A percentile compares a stretch with the other conserved stretches of the same genome.
Conservation (phyloP, 2,113 vertebrate genomes). For the Cheilinus undulatus region DNA sequence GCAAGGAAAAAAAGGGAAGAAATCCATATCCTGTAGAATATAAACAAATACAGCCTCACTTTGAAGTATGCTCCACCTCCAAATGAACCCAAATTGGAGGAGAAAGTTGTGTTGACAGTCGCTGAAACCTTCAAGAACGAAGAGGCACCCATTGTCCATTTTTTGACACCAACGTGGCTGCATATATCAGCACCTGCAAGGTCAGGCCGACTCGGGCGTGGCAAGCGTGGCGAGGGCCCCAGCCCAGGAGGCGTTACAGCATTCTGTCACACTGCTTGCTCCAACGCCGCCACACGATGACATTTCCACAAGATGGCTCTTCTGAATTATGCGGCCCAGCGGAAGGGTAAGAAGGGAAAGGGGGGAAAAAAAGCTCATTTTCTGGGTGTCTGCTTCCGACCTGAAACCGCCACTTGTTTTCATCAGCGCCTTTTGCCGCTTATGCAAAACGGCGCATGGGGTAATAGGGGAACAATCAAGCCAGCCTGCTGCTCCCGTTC, state of each 20-base stretch:
- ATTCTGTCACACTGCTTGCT: slow-evolving; percentile 80
- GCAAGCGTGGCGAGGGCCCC: slow-evolving; percentile 62
- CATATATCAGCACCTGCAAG: slow-evolving; percentile 81
- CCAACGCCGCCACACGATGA: slow-evolving; percentile 75
- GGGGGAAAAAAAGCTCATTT: slow-evolving; percentile 73
- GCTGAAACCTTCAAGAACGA: slow-evolving; percentile 52
- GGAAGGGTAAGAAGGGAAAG: slow-evolving; percentile 74
- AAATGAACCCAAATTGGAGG: slow-evolving; percentile 61
- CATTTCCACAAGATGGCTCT: slow-evolving; percentile 82
- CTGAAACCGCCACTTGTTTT: slow-evolving; percentile 83
- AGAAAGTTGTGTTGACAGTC: slow-evolving; percentile 27
- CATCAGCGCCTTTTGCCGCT: slow-evolving; percentile 77
- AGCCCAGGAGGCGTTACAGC: slow-evolving; percentile 65
- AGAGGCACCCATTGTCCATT: slow-evolving; percentile 64
- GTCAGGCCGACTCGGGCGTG: slow-evolving; percentile 72
- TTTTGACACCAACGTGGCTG: slow-evolving; percentile 63
- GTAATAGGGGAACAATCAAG: slow-evolving; percentile 77
- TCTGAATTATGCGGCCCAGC: slow-evolving; percentile 77
- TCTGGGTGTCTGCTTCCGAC: slow-evolving; percentile 80
- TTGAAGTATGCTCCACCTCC: slow-evolving; percentile 71
- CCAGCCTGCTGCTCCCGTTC: slow-evolving; percentile 63
- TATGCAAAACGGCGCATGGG: slow-evolving; percentile 74
- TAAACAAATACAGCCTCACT: slow-evolving; percentile 57
- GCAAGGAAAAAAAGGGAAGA: slow-evolving; percentile 22
- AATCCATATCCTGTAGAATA: slow-evolving; percentile 70